Percentiles rank a stretch among this genome's conserved stretches.
Conservation (phyloP, 2,113 vertebrate species). For the Cairina moschata region DNA sequence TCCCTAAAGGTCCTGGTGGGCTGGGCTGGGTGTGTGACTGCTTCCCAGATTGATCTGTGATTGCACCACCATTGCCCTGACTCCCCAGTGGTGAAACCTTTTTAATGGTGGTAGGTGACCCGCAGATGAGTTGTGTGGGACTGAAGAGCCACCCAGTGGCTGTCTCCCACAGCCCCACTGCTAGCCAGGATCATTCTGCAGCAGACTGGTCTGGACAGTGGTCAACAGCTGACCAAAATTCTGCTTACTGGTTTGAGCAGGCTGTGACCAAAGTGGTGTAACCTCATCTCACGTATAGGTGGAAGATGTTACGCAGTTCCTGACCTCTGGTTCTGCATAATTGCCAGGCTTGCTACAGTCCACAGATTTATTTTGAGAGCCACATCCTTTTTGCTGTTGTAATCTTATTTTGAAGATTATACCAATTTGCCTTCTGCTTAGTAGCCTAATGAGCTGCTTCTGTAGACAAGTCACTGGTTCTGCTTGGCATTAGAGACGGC, state of each 20-base stretch:
- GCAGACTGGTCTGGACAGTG: neutral
- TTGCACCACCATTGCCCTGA: neutral
- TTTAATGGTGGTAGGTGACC: neutral
- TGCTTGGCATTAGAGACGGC: neutral
- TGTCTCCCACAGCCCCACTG: neutral
- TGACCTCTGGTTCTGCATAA: neutral
- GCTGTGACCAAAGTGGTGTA: neutral
- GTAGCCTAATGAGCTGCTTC: neutral
- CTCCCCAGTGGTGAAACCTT: neutral
- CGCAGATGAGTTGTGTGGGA: neutral
- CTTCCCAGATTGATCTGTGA: neutral
- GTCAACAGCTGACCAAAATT: neutral
- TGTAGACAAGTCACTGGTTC: neutral
- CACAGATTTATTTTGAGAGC: neutral
- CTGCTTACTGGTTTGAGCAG: neutral
- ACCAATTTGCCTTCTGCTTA: neutral
- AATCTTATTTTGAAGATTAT: slow-evolving; percentile 18
- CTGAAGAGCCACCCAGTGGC: slow-evolving; percentile 31
- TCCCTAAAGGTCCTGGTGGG: neutral
- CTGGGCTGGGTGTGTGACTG: neutral
- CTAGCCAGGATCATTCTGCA: neutral
- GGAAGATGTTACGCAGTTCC: neutral
- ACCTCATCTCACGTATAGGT: neutral
- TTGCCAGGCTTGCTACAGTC: neutral
- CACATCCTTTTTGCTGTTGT: neutral